phyloP scores from a whole-genome alignment of 1,140 invertebrate genomes.

The Scaptomyza pallida region DNA sequence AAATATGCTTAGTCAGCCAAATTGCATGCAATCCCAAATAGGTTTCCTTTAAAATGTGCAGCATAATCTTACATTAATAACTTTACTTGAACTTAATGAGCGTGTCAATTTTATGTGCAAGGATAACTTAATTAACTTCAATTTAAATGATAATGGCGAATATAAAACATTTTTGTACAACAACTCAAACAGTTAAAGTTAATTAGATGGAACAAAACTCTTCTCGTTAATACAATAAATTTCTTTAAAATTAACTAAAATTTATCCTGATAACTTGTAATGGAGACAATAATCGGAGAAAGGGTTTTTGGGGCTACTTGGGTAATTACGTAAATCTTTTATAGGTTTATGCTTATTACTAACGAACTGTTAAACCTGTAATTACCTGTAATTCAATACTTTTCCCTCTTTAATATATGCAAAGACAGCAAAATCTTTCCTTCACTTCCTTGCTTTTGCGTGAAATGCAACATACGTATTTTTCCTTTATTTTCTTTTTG shows the following conservation, averaged over 20 bases:
- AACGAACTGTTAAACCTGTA: too few relatives aligned
- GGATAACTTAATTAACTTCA: background rate
- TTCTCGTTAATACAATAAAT: background rate
- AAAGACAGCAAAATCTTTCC: too few relatives aligned
- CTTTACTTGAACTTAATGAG: background rate
- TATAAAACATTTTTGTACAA: background rate
- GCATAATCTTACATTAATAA: background rate
- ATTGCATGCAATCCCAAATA: background rate
- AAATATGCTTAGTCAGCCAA: slow-evolving; percentile 2
- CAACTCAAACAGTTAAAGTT: background rate
- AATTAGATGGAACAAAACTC: background rate
- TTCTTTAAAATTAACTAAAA: background rate
- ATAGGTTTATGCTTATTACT: too few relatives aligned
- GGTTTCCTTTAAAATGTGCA: background rate
- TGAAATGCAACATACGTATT: background rate
- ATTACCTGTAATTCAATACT: too few relatives aligned
- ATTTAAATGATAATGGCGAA: background rate
- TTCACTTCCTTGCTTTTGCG: too few relatives aligned
- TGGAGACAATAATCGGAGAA: too few relatives aligned
- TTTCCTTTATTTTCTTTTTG: background rate
- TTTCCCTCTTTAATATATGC: too few relatives aligned
- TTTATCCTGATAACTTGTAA: too few relatives aligned
- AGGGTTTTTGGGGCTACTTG: too few relatives aligned
- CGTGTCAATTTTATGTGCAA: background rate
- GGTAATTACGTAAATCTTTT: too few relatives aligned